A percentile compares a stretch with the other conserved stretches of the same genome.
Evolutionary conservation across 2,888 invertebrate genomes (phyloP).

Genomic region (Harpalus rufipes): DNA sequence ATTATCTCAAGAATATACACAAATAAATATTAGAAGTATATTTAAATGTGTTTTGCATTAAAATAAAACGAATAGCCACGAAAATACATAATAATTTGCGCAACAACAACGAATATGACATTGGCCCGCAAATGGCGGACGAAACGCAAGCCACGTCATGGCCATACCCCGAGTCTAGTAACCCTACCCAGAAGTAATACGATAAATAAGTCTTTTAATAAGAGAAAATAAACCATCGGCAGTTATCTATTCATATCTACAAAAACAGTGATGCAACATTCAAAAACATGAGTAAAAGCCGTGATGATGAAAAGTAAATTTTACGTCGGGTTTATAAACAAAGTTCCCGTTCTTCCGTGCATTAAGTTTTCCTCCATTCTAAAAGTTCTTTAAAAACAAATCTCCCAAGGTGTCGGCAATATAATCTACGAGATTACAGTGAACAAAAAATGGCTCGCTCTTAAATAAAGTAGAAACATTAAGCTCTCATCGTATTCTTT

Average conservation of each 20-base stretch:
- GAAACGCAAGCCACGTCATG: too few species aligned
- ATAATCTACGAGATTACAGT: conserved; percentile 1
- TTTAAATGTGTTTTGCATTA: too few species aligned
- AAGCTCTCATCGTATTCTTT: conserved; percentile 24
- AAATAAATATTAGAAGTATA: too few species aligned
- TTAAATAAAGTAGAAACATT: conserved; percentile 31
- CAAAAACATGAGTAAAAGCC: neutral
- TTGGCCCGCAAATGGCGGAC: too few species aligned
- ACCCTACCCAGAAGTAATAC: too few species aligned
- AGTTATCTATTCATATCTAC: neutral
- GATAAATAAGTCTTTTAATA: too few species aligned
- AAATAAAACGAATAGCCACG: too few species aligned
- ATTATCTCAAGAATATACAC: too few species aligned
- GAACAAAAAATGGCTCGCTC: conserved; percentile 10
- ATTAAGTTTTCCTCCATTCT: neutral
- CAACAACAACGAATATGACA: too few species aligned
- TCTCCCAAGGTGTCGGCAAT: neutral
- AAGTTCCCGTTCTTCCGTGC: neutral
- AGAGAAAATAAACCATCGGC: too few species aligned
- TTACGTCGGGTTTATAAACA: neutral
- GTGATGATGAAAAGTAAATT: neutral
- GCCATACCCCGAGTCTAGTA: too few species aligned
- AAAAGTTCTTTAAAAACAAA: neutral
- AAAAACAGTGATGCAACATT: neutral
- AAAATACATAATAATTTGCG: too few species aligned